These are phyloP conservation scores for Macropodus opercularis DNA, from an alignment of 2,797 vertebrate genomes.

Conservation along the genomic window DNA sequence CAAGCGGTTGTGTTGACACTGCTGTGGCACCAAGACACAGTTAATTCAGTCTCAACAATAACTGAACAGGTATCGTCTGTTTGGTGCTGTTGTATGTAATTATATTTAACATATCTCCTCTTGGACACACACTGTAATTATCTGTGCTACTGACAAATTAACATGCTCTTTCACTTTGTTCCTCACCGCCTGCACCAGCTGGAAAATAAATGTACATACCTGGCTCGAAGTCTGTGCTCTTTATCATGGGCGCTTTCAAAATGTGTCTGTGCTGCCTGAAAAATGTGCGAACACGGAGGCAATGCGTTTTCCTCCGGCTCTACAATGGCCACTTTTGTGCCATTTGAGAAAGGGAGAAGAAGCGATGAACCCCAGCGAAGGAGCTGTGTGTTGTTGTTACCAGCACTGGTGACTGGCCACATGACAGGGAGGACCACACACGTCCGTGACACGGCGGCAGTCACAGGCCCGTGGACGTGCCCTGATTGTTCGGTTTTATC, in stretches of 20 bases:
- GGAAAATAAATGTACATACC: constrained; percentile 6
- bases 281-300: constrained; percentile 20
- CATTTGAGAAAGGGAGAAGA: constrained; percentile 24
- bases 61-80: background rate
- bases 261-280: constrained; percentile 4
- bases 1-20: background rate
- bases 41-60: constrained; percentile 4
- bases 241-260: constrained; percentile 25
- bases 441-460: too few relatives aligned
- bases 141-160: background rate
- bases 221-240: constrained; percentile 9
- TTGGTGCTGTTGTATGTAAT: background rate
- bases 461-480: too few relatives aligned
- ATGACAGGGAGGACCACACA: constrained; percentile 24
- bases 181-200: background rate
- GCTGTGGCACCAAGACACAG: background rate
- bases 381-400: background rate
- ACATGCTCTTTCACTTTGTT: background rate
- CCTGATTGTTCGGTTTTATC: too few relatives aligned
- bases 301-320: constrained; percentile 4
- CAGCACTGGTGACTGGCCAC: background rate
- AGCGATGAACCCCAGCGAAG: constrained; percentile 6
- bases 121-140: constrained; percentile 8
- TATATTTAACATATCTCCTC: constrained; percentile 20
- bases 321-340: constrained; percentile 29